Percentiles rank a stretch among this genome's conserved stretches.
Evolutionary conservation across 2,113 vertebrate genomes (phyloP).

Genomic region (Pelmatolapia mariae): DNA sequence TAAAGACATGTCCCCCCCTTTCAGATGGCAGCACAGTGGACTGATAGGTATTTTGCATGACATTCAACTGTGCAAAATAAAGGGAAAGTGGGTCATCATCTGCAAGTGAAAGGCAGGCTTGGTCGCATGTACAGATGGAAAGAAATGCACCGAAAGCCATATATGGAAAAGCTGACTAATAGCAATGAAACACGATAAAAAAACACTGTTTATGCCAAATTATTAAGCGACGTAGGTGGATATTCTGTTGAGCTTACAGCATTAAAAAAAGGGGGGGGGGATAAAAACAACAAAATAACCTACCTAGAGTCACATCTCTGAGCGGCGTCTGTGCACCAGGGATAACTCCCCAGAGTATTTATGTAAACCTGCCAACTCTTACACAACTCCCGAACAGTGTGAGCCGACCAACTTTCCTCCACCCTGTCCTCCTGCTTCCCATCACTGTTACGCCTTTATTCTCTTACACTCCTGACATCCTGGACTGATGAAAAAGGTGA

Average conservation of each 20-base stretch:
- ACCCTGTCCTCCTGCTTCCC: neutral
- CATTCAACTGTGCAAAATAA: neutral
- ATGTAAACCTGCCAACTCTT: conserved; percentile 55
- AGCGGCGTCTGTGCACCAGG: conserved; percentile 30
- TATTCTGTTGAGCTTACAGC: neutral
- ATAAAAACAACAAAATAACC: neutral
- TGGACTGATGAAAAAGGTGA: neutral
- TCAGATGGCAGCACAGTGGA: neutral
- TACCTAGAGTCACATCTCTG: conserved; percentile 46
- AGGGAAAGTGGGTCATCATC: neutral
- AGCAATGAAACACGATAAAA: neutral
- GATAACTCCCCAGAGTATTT: conserved; percentile 32
- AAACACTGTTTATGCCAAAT: neutral
- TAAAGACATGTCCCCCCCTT: neutral
- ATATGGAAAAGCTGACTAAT: neutral
- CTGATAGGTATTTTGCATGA: neutral
- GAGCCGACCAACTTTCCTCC: conserved; percentile 7
- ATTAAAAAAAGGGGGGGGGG: neutral
- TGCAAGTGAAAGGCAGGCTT: neutral
- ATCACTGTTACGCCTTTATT: neutral
- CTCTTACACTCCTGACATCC: neutral
- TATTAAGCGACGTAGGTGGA: neutral
- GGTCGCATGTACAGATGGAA: neutral
- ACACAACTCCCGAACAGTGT: conserved; percentile 31
- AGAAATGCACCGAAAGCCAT: neutral